Evolutionary conservation across 92 coral and sea anemone species (phyloP), one percentile per base, ranked within the genome.

Genomic region (Pocillopora meandrina): DNA sequence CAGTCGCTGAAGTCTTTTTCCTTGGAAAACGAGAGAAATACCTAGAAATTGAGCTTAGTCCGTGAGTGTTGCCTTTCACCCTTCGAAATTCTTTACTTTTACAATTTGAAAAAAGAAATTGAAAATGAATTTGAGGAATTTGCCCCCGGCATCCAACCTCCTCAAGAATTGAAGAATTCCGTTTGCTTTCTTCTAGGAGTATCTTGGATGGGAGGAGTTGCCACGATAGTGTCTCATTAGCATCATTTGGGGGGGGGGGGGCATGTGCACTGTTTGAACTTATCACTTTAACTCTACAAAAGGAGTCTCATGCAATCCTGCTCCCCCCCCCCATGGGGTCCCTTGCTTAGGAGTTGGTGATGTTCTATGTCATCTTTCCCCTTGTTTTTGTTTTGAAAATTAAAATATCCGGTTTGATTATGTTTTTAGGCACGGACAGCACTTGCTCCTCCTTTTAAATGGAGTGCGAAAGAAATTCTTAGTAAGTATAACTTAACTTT

Each of bases 1-100:
- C 85, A 97, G 99, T 97, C 78, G 99, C 95, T 3, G 99, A 97
- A 58, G 91, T 97, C 59, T 97, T 97, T 87, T 97, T 97, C 93
- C 97, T 97, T 60, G 99, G 99, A 71, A 90, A 92, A 65, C 83
- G 90, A 20, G 90, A 86, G 79, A 94, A 97, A 71, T 97, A 97
- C 59, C 84, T 97, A 55, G 99, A 97, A 62, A 82, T 97, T 19
- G 99, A 97, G 84, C 88, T 97, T 21, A 80, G 94, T 82, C 99
- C 99, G 99, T 97, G 79, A 97, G 99, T 94, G 59, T 59, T 20
- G 16, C 5, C 23, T 56, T 57, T 55, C 18, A 20, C 58, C 8
- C 3, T 26, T 26, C 31, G 31, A 26, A 55, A 56, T 47, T 5
- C n/a, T 74, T 18, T 20, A 14, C 78, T 14, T 74, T 18, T 20